A percentile compares a stretch with the other conserved stretches of the same genome.
These are phyloP conservation scores for Drosophila sucinea DNA, from an alignment of 1,140 invertebrate species.

Conservation along the genomic window DNA sequence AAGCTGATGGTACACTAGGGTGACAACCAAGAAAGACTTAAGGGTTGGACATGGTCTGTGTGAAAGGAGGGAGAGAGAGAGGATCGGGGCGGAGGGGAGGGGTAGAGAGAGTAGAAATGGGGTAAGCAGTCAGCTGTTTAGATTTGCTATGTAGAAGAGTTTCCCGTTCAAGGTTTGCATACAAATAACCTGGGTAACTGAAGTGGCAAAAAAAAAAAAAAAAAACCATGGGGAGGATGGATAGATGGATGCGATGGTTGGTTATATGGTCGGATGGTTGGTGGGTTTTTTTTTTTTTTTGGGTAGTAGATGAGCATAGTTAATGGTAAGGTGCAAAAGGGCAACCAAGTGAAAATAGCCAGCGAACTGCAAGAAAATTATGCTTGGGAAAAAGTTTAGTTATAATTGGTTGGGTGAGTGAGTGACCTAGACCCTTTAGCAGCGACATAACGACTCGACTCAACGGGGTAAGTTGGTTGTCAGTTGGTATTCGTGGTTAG, in stretches of 20 bases:
- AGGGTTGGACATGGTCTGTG: neutral
- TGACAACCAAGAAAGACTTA: slow-evolving; percentile 11
- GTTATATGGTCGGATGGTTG: neutral
- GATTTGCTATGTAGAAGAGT: slow-evolving; percentile 15
- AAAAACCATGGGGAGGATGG: neutral
- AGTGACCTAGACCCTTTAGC: slow-evolving; percentile 9
- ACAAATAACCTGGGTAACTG: slow-evolving; percentile 43
- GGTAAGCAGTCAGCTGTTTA: slow-evolving; percentile 20
- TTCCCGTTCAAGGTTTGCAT: slow-evolving; percentile 46
- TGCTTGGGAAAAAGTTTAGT: slow-evolving; percentile 55
- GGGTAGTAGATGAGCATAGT: slow-evolving; percentile 21
- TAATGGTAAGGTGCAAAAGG: slow-evolving; percentile 27
- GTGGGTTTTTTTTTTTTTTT: slow-evolving; percentile 6
- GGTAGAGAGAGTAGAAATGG: slow-evolving; percentile 8
- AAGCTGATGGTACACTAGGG: slow-evolving; percentile 31
- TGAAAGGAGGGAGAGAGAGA: neutral
- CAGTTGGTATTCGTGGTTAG: neutral
- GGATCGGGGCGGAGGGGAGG: neutral
- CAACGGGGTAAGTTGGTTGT: slow-evolving; percentile 7
- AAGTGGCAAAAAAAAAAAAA: slow-evolving; percentile 19
- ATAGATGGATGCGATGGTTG: slow-evolving; percentile 1
- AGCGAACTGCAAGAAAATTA: slow-evolving; percentile 56
- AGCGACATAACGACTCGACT: neutral
- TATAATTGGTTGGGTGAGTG: slow-evolving; percentile 51
- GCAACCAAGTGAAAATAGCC: slow-evolving; percentile 59